Evolutionary conservation across 2,113 vertebrate species (phyloP), one percentile per base, ranked within the genome.

Genomic region (human): DNA sequence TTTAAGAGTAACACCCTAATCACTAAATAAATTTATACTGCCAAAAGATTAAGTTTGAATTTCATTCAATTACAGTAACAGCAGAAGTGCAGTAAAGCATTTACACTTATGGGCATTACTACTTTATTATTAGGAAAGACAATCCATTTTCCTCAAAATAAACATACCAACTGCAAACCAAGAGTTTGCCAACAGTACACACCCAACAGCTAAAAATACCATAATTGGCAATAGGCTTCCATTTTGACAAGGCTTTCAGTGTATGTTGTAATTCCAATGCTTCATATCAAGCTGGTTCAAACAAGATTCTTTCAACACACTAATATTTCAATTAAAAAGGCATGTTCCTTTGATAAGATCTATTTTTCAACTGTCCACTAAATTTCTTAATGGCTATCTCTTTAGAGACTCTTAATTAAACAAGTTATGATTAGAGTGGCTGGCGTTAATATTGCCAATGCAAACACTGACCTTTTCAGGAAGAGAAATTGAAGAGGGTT

Each of bases 171-270:
- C 17, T 50, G 40, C 35, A 89, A 92, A 89, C 66, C 66, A 81
- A 92, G 27, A 81, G 75, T 75, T 43, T 93, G 57, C n/a, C 68
- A 95, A 95, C 1, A 81, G 30, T 27, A 6, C 6, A 61, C 16
- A 86, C 35, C 8, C 38, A 93, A 50, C 16, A 90, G 79, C 89
- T 38, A 64, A 94, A 72, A 94, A 81, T 38, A 45, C 45, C 3
- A 5, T 61, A 50, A 48, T 13, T 86, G 32, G 52, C 64, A 66
- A 86, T 20, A 75, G 50, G 50, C 52, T 23, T 95, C 45, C 12
- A 84, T 79, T 91, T 96, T 89, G 59, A 59, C 22, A 86, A 84
- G 40, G 50, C 3, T 61, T 96, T 52, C 61, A 85, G 85, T 61
- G 35, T 59, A 73, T 57, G 11, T 25, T 78, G 4, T 93, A 95